phyloP scores from a whole-genome alignment of 2,888 invertebrate genomes.

The Tenthredo scrophulariae region DNA sequence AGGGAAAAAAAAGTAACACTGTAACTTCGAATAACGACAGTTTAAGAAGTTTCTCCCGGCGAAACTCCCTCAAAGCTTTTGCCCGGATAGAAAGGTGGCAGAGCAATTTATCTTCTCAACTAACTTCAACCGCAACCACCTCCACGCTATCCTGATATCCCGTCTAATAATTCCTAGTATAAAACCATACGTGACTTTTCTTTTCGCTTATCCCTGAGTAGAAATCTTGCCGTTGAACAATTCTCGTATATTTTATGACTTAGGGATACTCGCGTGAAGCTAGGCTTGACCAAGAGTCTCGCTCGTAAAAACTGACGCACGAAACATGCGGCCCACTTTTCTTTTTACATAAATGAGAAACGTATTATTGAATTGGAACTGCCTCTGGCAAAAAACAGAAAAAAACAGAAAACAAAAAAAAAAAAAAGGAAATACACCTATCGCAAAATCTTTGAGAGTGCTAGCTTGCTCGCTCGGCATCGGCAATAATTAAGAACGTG shows the following conservation, averaged over 20 bases:
- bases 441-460: not conserved
- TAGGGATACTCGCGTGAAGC: not conserved
- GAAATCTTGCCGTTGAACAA: not conserved
- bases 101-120: constrained; percentile 48
- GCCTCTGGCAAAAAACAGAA: not conserved
- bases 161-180: constrained; percentile 23
- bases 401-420: not conserved
- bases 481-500: constrained; percentile 29
- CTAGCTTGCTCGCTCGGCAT: not conserved
- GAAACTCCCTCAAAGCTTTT: constrained; percentile 46
- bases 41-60: constrained; percentile 43
- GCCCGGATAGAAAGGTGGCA: constrained; percentile 39
- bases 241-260: not conserved
- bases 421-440: not conserved
- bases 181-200: constrained; percentile 35
- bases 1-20: constrained; percentile 30
- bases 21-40: constrained; percentile 48
- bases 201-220: not conserved
- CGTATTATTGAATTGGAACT: constrained; percentile 12
- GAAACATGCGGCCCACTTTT: not conserved
- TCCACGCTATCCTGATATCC: constrained; percentile 36
- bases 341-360: not conserved
- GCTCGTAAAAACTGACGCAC: not conserved
- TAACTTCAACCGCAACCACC: constrained; percentile 30
- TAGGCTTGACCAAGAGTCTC: not conserved